Evolutionary conservation across 2,888 invertebrate genomes (phyloP).

Genomic region (Epirrhoe alternata): DNA sequence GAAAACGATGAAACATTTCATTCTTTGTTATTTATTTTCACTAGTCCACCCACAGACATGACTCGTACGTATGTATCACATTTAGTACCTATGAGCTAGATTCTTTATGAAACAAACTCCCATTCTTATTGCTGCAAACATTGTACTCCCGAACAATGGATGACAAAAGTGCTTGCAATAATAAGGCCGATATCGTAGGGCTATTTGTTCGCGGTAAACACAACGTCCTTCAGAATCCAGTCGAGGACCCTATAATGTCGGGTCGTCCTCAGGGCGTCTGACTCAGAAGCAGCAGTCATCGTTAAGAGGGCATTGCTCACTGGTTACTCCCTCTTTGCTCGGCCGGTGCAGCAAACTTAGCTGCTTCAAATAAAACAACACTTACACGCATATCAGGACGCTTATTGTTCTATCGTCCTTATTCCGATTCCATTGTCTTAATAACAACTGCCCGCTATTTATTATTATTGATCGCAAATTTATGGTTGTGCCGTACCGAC

Average conservation of each 20-base stretch:
- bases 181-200: conserved; percentile 59
- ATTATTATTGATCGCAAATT: conserved; percentile 77
- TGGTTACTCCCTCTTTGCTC: conserved; percentile 70
- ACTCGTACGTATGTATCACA: background rate
- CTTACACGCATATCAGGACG: conserved; percentile 66
- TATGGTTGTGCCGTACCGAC: conserved; percentile 60
- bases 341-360: conserved; percentile 66
- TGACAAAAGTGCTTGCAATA: conserved; percentile 48
- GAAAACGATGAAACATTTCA: background rate
- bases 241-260: conserved; percentile 82
- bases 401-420: conserved; percentile 77
- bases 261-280: conserved; percentile 82
- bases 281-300: conserved; percentile 78
- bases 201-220: conserved; percentile 68
- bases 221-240: conserved; percentile 78
- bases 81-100: conserved; percentile 7
- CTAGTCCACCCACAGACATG: background rate
- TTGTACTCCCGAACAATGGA: conserved; percentile 39
- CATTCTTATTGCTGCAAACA: conserved; percentile 29
- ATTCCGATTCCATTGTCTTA: conserved; percentile 76
- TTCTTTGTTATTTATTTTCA: background rate
- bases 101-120: conserved; percentile 14
- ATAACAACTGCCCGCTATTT: conserved; percentile 58
- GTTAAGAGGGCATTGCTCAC: conserved; percentile 84
- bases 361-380: conserved; percentile 66